Base-by-base conservation (phyloP, 2,888 invertebrate species). In the Aleiodes alternator region DNA sequence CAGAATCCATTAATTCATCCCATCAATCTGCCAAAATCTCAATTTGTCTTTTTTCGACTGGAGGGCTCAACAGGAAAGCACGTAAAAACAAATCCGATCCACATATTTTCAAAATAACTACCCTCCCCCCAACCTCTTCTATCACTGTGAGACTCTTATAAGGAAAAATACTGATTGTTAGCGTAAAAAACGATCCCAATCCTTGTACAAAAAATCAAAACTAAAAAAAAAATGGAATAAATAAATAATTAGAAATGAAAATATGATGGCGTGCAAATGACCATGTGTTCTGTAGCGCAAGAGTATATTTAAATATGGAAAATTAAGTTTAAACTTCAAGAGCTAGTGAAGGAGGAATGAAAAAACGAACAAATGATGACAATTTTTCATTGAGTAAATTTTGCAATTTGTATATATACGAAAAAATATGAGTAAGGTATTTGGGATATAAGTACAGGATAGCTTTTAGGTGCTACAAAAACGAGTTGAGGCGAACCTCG, bases 391-490 rank as follows among this genome's bases (percentile, higher is more conserved):
- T 85, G 66, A 84, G 85, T 81, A 82, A 85, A 87, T 88, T 87
- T 88, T 87, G 86, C 86, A 87, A 87, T 88, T 88, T 88, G 87
- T 88, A 88, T 88, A 88, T 82, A 88, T 23, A 23, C 23, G 2
- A 23, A 23, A 23, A 23, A 23, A 23, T 23, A 23, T 23, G 23
- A 88, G 87, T 85, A 82, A 85, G 86, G 51, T 48, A 31, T 34
- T 66, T 23, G 29, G 29, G 23, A 75, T 84, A 86, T 85, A 84
- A 82, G 82, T 83, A 81, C 76, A 78, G 71, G 76, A 78, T 64
- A 73, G 76, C 71, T 66, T 48, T 66, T 75, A 75, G 75, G 71
- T 75, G 75, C 75, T 75, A 75, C 55, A 76, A 59, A 77, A 59
- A 77, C 48, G 75, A 53, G 73, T 72, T 76, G 78, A 83, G 80